phyloP scores from a whole-genome alignment of 2,113 vertebrate species.

The Riparia riparia region DNA sequence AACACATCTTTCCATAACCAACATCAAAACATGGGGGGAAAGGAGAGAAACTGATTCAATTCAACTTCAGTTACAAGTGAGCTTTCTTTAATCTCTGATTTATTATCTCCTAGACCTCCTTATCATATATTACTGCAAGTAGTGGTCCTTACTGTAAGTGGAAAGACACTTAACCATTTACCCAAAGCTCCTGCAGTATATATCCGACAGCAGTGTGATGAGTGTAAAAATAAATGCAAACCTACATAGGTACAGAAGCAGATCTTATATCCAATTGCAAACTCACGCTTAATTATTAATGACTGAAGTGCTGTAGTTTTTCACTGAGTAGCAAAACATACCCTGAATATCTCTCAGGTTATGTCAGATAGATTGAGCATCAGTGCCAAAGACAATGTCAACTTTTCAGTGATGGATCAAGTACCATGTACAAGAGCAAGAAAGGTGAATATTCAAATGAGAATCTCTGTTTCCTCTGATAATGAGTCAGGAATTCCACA shows the following conservation, averaged over 20 bases:
- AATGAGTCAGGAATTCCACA: conserved; percentile 2
- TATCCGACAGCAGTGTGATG: neutral
- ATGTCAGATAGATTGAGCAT: neutral
- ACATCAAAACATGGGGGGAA: neutral
- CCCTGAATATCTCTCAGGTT: neutral
- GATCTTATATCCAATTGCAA: conserved; percentile 8
- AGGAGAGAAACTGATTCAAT: neutral
- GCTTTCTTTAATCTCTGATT: neutral
- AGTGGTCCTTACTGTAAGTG: neutral
- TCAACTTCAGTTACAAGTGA: neutral
- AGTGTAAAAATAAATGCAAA: neutral
- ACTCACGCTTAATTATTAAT: conserved; percentile 48
- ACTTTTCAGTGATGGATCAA: neutral
- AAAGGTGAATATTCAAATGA: conserved; percentile 28
- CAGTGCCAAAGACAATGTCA: neutral
- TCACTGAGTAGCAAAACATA: conserved; percentile 17
- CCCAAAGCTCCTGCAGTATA: neutral
- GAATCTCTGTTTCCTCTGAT: neutral
- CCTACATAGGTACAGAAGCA: neutral
- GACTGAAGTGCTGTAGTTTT: conserved; percentile 17
- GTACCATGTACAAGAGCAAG: neutral
- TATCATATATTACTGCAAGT: neutral
- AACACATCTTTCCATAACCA: neutral
- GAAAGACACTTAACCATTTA: neutral
- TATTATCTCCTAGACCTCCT: neutral